Percentiles rank a stretch among this genome's conserved stretches.
phyloP scores from a whole-genome alignment of 2,888 invertebrate genomes.

The Zaprionus bogoriensis region DNA sequence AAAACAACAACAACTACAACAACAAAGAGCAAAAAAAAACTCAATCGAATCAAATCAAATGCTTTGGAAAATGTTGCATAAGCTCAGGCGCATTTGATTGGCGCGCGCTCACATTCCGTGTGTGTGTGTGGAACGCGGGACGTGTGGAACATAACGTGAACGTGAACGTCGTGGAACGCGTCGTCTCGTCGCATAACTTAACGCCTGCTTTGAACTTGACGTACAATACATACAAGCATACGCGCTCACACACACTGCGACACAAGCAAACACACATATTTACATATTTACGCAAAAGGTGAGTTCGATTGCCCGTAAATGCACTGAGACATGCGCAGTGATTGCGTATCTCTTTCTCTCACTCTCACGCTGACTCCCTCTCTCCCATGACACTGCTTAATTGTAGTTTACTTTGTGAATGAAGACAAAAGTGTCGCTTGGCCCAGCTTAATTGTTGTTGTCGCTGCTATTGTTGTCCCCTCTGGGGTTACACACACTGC shows the following conservation, averaged over 20 bases:
- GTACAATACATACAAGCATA: constrained; percentile 28
- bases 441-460: neutral
- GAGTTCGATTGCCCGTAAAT: constrained; percentile 64
- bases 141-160: constrained; percentile 1
- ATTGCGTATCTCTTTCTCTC: constrained; percentile 10
- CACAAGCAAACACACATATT: constrained; percentile 6
- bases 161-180: constrained; percentile 9
- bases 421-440: constrained; percentile 14
- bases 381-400: constrained; percentile 24
- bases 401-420: constrained; percentile 60
- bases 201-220: constrained; percentile 72
- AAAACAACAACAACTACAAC: neutral
- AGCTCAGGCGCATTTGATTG: constrained; percentile 76
- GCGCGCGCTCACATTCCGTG: constrained; percentile 65
- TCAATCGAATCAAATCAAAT: constrained; percentile 9
- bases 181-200: constrained; percentile 41
- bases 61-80: constrained; percentile 72
- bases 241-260: neutral
- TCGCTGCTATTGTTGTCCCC: constrained; percentile 8
- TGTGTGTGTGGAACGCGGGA: constrained; percentile 20
- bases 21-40: neutral
- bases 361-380: constrained; percentile 7
- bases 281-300: constrained; percentile 49
- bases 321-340: constrained; percentile 65
- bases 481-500: neutral